A percentile compares a stretch with the other conserved stretches of the same genome.
phyloP scores from a whole-genome alignment of 2,113 vertebrate species.

The Myotis lucifugus region DNA sequence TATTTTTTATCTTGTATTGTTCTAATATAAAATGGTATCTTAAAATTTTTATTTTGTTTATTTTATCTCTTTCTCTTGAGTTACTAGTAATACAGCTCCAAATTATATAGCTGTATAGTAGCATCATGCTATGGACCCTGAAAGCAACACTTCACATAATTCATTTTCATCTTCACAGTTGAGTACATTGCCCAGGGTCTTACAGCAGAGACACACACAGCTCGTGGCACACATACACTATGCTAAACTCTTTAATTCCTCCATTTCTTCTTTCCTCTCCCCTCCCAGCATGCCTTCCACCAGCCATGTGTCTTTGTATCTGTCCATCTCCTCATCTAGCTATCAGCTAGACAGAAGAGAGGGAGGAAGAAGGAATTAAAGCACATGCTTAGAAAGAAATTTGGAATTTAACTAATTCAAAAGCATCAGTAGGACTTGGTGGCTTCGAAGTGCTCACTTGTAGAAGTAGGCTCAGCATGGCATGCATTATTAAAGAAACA shows the following conservation, averaged over 20 bases:
- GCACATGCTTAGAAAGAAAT: constrained; percentile 7
- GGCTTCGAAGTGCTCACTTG: not conserved
- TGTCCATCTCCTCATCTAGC: not conserved
- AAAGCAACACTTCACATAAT: not conserved
- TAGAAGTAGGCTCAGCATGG: constrained; percentile 3
- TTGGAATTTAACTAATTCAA: constrained; percentile 56
- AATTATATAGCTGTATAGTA: not conserved
- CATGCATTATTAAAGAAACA: constrained; percentile 50
- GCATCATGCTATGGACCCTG: not conserved
- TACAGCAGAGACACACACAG: not conserved
- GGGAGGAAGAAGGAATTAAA: not conserved
- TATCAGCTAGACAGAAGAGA: not conserved
- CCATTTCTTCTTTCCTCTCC: not conserved
- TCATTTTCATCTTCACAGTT: not conserved
- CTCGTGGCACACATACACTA: not conserved
- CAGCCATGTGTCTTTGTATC: not conserved
- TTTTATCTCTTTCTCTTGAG: not conserved
- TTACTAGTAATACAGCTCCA: not conserved
- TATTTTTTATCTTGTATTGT: constrained; percentile 21
- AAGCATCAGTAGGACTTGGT: not conserved
- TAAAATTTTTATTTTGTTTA: not conserved
- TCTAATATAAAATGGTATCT: constrained; percentile 32
- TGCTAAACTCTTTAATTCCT: not conserved
- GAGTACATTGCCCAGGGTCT: not conserved
- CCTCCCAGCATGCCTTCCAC: not conserved